These are phyloP conservation scores for Rhynchophorus ferrugineus DNA, from an alignment of 1,140 invertebrate species.

Conservation along the genomic window DNA sequence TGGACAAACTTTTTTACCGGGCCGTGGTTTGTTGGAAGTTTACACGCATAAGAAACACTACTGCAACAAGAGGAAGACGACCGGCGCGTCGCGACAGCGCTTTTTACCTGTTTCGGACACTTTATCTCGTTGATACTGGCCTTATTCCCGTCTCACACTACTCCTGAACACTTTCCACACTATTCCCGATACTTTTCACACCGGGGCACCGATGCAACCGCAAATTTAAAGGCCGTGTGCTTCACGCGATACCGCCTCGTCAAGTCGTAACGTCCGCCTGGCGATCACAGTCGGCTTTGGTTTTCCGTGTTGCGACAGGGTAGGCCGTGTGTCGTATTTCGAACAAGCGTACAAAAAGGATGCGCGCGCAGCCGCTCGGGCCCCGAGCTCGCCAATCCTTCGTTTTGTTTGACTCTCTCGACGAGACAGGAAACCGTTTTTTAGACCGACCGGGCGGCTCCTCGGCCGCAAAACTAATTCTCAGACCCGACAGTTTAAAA, in stretches of 20 bases:
- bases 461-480: no score
- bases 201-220: slow-evolving; percentile 17
- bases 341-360: slow-evolving; percentile 7
- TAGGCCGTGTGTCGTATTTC: slow-evolving; percentile 20
- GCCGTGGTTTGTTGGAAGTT: neutral
- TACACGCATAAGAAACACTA: neutral
- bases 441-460: no score
- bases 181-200: slow-evolving; percentile 21
- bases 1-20: no score
- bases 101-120: slow-evolving; percentile 22
- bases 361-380: slow-evolving; percentile 30
- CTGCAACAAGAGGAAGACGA: neutral
- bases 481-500: no score
- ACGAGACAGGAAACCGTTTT: no score
- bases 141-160: neutral
- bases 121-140: slow-evolving; percentile 9
- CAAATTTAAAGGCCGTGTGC: slow-evolving; percentile 23
- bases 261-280: slow-evolving; percentile 14
- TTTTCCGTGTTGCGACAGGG: slow-evolving; percentile 34
- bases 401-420: no score
- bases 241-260: slow-evolving; percentile 23
- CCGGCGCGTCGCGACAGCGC: slow-evolving; percentile 6
- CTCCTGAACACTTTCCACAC: slow-evolving; percentile 3
- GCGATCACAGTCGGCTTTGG: slow-evolving; percentile 26
- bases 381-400: no score